Percentiles rank a stretch among this genome's conserved stretches.
phyloP scores from a whole-genome alignment of 64 coral and sea anemone species.

The Exaiptasia diaphana region DNA sequence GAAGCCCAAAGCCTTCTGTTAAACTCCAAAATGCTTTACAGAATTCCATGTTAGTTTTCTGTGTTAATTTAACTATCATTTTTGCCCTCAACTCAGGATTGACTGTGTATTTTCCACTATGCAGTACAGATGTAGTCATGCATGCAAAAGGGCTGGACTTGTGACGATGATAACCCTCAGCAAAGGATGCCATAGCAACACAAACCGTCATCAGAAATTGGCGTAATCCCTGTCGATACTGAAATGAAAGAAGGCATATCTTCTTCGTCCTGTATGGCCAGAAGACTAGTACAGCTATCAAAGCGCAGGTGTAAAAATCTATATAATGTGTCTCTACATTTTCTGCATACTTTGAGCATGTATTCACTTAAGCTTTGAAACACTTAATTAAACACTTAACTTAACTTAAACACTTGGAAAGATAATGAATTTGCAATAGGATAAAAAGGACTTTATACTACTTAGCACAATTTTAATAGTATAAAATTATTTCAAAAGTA shows the following conservation, averaged over 20 bases:
- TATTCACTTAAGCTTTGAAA: too few species aligned
- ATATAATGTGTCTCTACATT: too few species aligned
- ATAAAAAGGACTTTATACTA: too few species aligned
- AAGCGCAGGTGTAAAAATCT: too few species aligned
- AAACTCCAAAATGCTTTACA: conserved; percentile 97
- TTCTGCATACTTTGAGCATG: too few species aligned
- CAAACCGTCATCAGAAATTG: conserved; percentile 85
- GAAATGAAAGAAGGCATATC: not conserved
- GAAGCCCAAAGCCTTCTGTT: conserved; percentile 86
- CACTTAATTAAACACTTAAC: too few species aligned
- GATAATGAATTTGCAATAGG: too few species aligned
- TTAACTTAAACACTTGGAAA: too few species aligned
- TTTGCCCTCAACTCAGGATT: conserved; percentile 98
- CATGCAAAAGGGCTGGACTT: conserved; percentile 52
- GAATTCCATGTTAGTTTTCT: conserved; percentile 86
- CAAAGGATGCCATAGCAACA: conserved; percentile 97
- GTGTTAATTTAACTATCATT: conserved; percentile 74
- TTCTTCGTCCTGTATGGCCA: not conserved
- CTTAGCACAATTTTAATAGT: too few species aligned
- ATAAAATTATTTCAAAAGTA: too few species aligned
- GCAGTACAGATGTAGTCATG: conserved; percentile 70
- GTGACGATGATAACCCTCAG: conserved; percentile 84
- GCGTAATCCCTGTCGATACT: conserved; percentile 64
- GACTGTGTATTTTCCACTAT: conserved; percentile 87
- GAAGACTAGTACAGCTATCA: too few species aligned